Percentiles rank a stretch among this genome's conserved stretches.
These are phyloP conservation scores for Lophochroa leadbeateri DNA, from an alignment of 2,113 vertebrate genomes.

Conservation along the genomic window DNA sequence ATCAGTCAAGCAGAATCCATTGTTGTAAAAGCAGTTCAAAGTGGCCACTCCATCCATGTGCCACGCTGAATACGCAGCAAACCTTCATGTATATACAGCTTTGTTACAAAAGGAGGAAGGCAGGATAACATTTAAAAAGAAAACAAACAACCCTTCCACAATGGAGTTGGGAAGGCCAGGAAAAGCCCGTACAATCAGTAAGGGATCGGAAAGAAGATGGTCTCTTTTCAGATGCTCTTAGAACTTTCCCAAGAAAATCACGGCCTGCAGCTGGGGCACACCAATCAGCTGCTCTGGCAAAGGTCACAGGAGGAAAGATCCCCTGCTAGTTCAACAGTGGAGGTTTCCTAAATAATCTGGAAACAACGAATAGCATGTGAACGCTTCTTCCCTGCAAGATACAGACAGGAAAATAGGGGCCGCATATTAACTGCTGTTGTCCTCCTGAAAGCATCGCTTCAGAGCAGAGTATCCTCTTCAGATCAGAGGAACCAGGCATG, in stretches of 20 bases:
- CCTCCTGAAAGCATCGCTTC: neutral
- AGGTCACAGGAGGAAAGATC: neutral
- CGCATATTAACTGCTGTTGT: neutral
- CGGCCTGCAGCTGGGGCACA: neutral
- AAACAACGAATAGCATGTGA: neutral
- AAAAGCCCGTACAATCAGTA: neutral
- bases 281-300: neutral
- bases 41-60: neutral
- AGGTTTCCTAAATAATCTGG: neutral
- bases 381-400: neutral
- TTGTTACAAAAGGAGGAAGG: neutral
- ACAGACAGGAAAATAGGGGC: neutral
- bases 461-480: neutral
- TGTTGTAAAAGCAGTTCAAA: slow-evolving; percentile 37
- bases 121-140: neutral
- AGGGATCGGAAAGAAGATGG: neutral
- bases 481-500: neutral
- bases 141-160: slow-evolving; percentile 2
- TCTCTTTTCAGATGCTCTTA: neutral
- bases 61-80: neutral
- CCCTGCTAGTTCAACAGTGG: neutral
- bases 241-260: slow-evolving; percentile 8
- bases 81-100: neutral
- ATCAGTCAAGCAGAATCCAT: slow-evolving; percentile 42
- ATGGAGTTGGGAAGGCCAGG: neutral